phyloP scores from a whole-genome alignment of 2,797 vertebrate genomes.

The Orientallactaga sibirica region DNA sequence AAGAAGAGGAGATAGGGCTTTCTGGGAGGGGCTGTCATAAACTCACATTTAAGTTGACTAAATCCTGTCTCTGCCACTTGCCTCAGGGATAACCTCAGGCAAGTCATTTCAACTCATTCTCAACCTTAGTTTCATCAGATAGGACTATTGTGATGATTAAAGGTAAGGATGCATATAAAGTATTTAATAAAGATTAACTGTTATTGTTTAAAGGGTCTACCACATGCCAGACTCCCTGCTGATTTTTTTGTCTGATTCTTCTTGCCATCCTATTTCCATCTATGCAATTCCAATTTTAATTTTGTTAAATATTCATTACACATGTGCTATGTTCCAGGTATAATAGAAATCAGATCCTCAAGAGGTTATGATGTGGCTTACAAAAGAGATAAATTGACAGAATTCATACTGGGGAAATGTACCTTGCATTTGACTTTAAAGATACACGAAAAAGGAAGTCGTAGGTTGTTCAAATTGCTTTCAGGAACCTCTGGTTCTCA shows the following conservation, averaged over 20 bases:
- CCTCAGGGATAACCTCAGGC: neutral
- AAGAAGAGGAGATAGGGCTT: neutral
- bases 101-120: conserved; percentile 18
- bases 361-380: conserved; percentile 33
- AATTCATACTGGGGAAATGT: conserved; percentile 9
- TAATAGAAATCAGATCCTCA: conserved; percentile 54
- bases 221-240: neutral
- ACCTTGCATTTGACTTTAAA: conserved; percentile 18
- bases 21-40: neutral
- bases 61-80: neutral
- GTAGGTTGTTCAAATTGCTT: neutral
- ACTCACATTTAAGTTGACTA: neutral
- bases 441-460: neutral
- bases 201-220: neutral
- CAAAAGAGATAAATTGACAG: conserved; percentile 49
- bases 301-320: conserved; percentile 69
- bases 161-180: neutral
- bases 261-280: conserved; percentile 33
- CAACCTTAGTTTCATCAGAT: conserved; percentile 34
- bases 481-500: neutral
- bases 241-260: conserved; percentile 34
- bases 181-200: conserved; percentile 38
- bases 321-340: conserved; percentile 29
- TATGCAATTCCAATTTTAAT: conserved; percentile 63
- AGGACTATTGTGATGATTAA: conserved; percentile 13